Percentiles rank a stretch among this genome's conserved stretches.
Conservation (phyloP, 1,140 invertebrate species). For the Saccostrea cuccullata region DNA sequence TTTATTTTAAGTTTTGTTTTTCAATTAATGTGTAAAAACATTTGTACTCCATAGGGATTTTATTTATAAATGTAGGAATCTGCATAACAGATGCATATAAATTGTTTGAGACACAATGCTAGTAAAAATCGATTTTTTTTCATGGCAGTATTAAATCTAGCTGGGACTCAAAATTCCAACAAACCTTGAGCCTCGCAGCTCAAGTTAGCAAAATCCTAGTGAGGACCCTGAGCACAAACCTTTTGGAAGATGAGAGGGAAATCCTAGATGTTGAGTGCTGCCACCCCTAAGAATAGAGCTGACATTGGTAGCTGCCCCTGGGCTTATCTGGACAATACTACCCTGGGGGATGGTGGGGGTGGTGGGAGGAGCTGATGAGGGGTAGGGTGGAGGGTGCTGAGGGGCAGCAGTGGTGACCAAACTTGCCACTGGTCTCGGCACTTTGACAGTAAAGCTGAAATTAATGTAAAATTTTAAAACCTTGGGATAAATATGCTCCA, state of each 20-base stretch:
- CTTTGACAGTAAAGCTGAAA: conserved; percentile 8
- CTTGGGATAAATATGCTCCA: too few relatives aligned
- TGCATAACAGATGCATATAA: too few relatives aligned
- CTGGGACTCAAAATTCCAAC: too few relatives aligned
- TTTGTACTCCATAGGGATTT: too few relatives aligned
- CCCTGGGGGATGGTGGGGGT: conserved; percentile 38
- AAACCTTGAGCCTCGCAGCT: too few relatives aligned
- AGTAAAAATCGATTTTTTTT: too few relatives aligned
- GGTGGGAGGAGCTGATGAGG: not conserved
- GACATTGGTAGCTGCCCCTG: conserved; percentile 20
- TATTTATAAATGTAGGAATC: too few relatives aligned
- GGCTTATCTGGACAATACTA: conserved; percentile 49
- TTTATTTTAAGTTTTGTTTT: too few relatives aligned
- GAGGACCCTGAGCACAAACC: not conserved
- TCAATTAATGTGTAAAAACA: too few relatives aligned
- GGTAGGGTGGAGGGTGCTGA: not conserved
- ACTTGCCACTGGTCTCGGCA: not conserved
- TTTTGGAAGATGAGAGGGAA: conserved; percentile 48
- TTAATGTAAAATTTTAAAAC: not conserved
- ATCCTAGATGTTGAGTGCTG: conserved; percentile 35
- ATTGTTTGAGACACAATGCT: too few relatives aligned
- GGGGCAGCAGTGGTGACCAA: not conserved
- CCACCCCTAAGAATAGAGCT: conserved; percentile 6
- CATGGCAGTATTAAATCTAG: too few relatives aligned
- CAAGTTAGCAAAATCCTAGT: too few relatives aligned